Base-by-base conservation (phyloP, 2,113 vertebrate genomes). In the Malurus melanocephalus region DNA sequence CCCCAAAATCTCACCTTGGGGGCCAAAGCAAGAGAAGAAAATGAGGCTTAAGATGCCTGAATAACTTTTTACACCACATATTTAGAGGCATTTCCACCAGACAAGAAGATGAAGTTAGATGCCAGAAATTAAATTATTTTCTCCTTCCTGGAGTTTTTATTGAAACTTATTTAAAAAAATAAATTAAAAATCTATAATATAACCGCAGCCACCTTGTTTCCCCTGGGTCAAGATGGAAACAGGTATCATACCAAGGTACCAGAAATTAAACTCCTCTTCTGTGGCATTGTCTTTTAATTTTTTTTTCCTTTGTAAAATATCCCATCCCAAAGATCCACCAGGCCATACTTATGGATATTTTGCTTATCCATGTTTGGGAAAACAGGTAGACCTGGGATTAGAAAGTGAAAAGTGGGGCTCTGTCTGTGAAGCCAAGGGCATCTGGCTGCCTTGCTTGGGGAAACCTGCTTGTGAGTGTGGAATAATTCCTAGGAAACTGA, bases 401-500 rank as follows among this genome's bases (percentile, higher is more conserved):
- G 46, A 67, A 65, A 30, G 12, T 67, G 30, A 42, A 67, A 81
- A 79, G 13, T 38, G 16, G 55, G 17, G 7, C 14, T 57, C 6
- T 84, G 9, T n/a, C 53, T 60, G 13, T 16, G 53, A 92, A 92
- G 45, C 11, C 48, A 60, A 64, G 23, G 24, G 2, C 21, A 46
- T 0, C 2, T 0, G 1, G n/a, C 10, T 65, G 16, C 22, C 66
- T 87, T 68, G 28, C 24, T 9, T 32, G 56, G 33, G 32, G 45
- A 87, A 86, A 14, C 9, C n/a, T 79, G 26, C 20, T 92, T 80
- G 43, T 72, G 43, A 80, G 57, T n/a, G 45, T 68, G 19, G 42
- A 85, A 32, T 55, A 62, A 89, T 88, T 87, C 83, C 75, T 88
- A 75, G 78, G 48, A 92, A 95, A 86, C 45, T 67, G 2, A 3